Percentiles rank a stretch among this genome's conserved stretches.
phyloP scores from a whole-genome alignment of 2,888 invertebrate genomes.

The Archaeoteleia sp. region DNA sequence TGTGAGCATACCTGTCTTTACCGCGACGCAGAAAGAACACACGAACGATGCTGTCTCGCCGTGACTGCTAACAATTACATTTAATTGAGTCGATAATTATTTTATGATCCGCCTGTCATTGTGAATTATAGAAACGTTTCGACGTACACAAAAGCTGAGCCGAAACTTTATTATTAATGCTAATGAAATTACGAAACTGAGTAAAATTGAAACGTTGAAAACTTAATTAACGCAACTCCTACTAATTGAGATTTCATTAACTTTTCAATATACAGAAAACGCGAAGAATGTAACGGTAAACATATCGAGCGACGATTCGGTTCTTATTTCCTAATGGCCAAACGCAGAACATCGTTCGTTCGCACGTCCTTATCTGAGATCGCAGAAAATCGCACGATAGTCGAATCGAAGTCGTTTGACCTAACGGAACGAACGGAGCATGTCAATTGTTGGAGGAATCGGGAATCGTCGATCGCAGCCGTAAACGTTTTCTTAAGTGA shows the following conservation, averaged over 20 bases:
- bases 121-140: constrained; percentile 28
- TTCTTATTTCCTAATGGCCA: constrained; percentile 57
- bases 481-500: constrained; percentile 49
- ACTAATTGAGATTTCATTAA: no score
- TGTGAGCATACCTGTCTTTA: constrained; percentile 9
- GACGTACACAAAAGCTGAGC: constrained; percentile 3
- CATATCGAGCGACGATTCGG: constrained; percentile 21
- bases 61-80: constrained; percentile 20
- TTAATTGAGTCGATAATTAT: constrained; percentile 39
- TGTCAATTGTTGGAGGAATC: constrained; percentile 61
- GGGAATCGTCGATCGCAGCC: constrained; percentile 55
- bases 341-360: constrained; percentile 67
- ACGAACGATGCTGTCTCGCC: not conserved
- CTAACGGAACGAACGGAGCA: constrained; percentile 60
- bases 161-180: no score
- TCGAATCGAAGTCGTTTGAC: constrained; percentile 58
- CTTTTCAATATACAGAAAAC: no score
- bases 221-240: no score
- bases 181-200: no score
- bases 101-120: constrained; percentile 30
- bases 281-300: constrained; percentile 9
- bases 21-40: constrained; percentile 20
- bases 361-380: constrained; percentile 67
- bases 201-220: no score
- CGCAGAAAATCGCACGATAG: constrained; percentile 62